Base-by-base conservation (phyloP, 2,888 invertebrate genomes). In the Synanthedon formicaeformis region DNA sequence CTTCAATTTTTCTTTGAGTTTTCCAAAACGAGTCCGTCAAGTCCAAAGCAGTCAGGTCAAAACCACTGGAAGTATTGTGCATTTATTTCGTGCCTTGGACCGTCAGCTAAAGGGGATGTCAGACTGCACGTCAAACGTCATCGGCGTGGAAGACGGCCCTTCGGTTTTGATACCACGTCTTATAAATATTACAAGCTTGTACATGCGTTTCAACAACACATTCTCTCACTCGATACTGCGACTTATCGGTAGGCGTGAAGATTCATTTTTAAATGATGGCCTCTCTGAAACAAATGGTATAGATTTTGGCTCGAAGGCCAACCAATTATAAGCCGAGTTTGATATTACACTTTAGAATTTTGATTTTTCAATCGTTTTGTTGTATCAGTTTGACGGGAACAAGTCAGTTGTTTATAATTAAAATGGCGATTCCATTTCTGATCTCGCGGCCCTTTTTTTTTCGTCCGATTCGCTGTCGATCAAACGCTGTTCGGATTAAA, bases 121-220 rank as follows among this genome's bases (percentile, higher is more conserved):
- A 81, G 85, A 81, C 75, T 75, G 71, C 74, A 78, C 85, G 81
- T 87, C 87, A 86, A 86, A 86, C 86, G 84, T 86, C 87, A 87
- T 85, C 83, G 83, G 79, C 66, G 67, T 79, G 78, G 78, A 82
- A 86, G 84, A 86, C 80, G 64, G 84, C 77, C 75, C 79, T 78
- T 80, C 78, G 83, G 82, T 81, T 81, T 72, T 83, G 83, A 83
- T 86, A 82, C 74, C 76, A 65, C 73, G 74, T 77, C 81, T 84
- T 86, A 84, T 85, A 84, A 84, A 85, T 83, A 84, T 75, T 78
- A 78, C 73, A 73, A 59, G 64, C 66, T 66, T 72, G 66, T 71
- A 62, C 68, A 69, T 63, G 66, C 60, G 66, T 64, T 78, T 75
- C 79, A 73, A 69, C 65, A 59, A 52, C 54, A 54, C 41, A 54